Conservation (phyloP, 2,888 invertebrate genomes). For the Ceraclea dissimilis region DNA sequence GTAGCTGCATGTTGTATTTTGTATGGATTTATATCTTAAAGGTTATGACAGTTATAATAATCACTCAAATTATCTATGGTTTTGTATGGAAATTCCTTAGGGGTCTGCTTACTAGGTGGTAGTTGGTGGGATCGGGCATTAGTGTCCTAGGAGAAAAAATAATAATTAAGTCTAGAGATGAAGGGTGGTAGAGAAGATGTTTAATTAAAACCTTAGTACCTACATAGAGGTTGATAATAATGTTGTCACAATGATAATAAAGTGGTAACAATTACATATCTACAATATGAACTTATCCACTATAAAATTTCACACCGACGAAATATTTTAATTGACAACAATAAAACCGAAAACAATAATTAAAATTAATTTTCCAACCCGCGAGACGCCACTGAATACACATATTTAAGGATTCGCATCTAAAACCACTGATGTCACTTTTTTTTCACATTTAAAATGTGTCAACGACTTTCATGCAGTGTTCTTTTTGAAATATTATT, state of each 20-base stretch:
- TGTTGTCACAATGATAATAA: no score
- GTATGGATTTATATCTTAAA: no score
- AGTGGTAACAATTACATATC: neutral
- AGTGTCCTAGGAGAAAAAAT: no score
- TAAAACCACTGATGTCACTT: neutral
- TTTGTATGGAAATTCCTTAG: no score
- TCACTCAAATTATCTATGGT: no score
- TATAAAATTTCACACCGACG: conserved; percentile 2
- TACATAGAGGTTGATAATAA: neutral
- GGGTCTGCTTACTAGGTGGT: no score
- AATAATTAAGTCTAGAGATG: no score
- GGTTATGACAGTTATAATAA: no score
- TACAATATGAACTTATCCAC: neutral
- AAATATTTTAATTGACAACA: conserved; percentile 6
- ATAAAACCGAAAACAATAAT: conserved; percentile 5
- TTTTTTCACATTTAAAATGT: neutral
- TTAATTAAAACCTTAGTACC: neutral
- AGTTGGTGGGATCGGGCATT: no score
- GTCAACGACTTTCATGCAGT: no score
- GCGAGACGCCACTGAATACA: conserved; percentile 1
- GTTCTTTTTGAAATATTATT: no score
- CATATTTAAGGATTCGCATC: neutral
- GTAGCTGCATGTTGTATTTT: no score
- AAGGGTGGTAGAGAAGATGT: neutral
- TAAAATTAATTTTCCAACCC: neutral